Percentiles rank a stretch among this genome's conserved stretches.
Evolutionary conservation across 2,113 vertebrate species (phyloP).

Genomic region (Panurus biarmicus): DNA sequence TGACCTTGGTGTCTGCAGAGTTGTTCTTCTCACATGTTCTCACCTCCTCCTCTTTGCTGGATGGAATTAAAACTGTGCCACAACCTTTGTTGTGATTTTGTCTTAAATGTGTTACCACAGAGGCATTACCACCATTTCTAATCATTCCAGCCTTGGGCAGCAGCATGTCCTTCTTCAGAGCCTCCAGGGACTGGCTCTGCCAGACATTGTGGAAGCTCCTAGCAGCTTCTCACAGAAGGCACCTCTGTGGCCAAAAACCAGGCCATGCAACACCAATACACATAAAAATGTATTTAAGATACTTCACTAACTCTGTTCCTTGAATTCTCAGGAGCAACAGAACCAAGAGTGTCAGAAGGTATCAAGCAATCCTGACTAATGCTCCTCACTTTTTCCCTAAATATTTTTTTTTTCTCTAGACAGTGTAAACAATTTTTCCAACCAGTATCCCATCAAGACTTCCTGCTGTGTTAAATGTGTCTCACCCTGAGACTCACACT

Average conservation of each 20-base stretch:
- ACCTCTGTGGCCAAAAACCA: not conserved
- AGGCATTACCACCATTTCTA: not conserved
- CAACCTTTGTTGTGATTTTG: not conserved
- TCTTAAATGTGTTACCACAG: not conserved
- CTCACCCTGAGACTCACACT: not conserved
- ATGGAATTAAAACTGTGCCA: not conserved
- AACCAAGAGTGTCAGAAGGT: not conserved
- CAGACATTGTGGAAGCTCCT: not conserved
- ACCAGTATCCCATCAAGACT: not conserved
- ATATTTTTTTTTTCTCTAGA: not conserved
- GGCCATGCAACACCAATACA: not conserved
- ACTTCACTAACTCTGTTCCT: not conserved
- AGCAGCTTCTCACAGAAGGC: not conserved
- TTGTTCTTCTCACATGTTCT: not conserved
- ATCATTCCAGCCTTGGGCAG: not conserved
- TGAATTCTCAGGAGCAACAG: not conserved
- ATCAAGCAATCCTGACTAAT: not conserved
- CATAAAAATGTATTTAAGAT: not conserved
- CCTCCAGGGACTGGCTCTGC: not conserved
- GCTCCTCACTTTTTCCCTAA: not conserved
- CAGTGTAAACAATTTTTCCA: not conserved
- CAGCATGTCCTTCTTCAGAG: fast-evolving
- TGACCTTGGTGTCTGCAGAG: not conserved
- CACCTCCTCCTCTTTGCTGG: not conserved
- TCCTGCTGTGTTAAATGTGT: not conserved